Evolutionary conservation across 2,888 invertebrate species (phyloP), one percentile per base, ranked within the genome.

Genomic region (Drosophila infuscata): DNA sequence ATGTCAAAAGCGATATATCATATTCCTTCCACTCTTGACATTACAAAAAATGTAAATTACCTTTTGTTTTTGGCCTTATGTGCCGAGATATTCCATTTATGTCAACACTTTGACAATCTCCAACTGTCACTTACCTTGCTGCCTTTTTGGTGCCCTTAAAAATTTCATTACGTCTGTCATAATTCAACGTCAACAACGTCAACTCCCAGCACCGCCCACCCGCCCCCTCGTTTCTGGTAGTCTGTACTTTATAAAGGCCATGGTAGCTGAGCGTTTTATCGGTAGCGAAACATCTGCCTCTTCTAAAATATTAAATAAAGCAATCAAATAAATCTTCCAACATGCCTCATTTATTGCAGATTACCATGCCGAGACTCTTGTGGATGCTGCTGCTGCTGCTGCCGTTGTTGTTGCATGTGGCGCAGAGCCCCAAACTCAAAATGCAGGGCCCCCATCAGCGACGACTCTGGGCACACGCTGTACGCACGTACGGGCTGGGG

Each of bases 281-380:
- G 65, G 63, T 57, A 71, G 81, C 71, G 76, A 69, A 89, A 85
- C 90, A 87, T 87, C 86, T 87, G 86, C 90, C 88, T 83, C 74
- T 75, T 88, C 88, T 90, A 87, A 87, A 87, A 87, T 87, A 87
- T 87, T 86, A 90, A 91, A 90, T 90, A 91, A 91, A 91, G 91
- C 91, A 90, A 91, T 91, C 91, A 90, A 89, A 91, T 91, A 92
- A 92, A 91, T 91, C 92, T 91, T 91, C 81, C 85, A 92, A 88
- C 91, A 91, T 92, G 92, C 92, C 91, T 92, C 91, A 91, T 91
- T 91, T 92, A 92, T 91, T 91, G 92, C 92, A 90, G 90, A 92
- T 92, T 91, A 91, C 83, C 91, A 86, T 81, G 79, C 74, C 73
- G 48, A 29, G 35, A 30, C 36, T 51, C 59, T 59, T 56, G 56